These are phyloP conservation scores for Mobula birostris DNA, from an alignment of 2,113 vertebrate species.

Conservation along the genomic window DNA sequence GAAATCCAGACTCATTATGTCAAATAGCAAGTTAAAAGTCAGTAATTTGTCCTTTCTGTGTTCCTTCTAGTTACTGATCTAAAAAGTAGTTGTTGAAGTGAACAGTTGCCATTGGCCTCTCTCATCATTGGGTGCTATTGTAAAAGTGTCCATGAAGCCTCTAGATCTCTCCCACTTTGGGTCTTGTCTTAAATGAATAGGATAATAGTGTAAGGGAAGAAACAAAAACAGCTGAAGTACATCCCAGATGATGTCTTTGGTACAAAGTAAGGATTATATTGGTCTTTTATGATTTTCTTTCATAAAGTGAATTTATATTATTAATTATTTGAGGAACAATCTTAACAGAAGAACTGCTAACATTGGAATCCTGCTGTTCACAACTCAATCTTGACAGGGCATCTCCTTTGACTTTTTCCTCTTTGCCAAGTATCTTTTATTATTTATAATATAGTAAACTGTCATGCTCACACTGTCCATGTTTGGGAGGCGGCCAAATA, in stretches of 20 bases:
- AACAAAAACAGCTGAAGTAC: not conserved
- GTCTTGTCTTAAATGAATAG: not conserved
- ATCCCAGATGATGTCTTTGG: not conserved
- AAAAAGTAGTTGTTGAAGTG: not conserved
- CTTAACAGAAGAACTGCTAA: conserved; percentile 7
- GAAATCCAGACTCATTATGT: not conserved
- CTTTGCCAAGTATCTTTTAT: not conserved
- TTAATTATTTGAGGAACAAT: not conserved
- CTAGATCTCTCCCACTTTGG: not conserved
- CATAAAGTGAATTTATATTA: not conserved
- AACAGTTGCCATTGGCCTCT: not conserved
- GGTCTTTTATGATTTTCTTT: not conserved
- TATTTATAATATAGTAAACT: conserved; percentile 35
- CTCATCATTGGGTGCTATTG: too few species aligned
- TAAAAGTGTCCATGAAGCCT: not conserved
- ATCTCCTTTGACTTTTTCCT: not conserved
- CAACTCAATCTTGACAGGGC: not conserved
- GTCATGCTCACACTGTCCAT: conserved; percentile 5
- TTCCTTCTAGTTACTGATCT: not conserved
- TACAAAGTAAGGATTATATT: not conserved
- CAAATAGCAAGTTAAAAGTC: too few species aligned
- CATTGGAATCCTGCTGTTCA: not conserved
- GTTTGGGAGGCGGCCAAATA: conserved; percentile 16
- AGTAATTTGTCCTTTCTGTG: not conserved
- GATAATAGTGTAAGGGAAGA: not conserved